Conservation (phyloP, 2,888 invertebrate species). For the Helicoverpa assulta region DNA sequence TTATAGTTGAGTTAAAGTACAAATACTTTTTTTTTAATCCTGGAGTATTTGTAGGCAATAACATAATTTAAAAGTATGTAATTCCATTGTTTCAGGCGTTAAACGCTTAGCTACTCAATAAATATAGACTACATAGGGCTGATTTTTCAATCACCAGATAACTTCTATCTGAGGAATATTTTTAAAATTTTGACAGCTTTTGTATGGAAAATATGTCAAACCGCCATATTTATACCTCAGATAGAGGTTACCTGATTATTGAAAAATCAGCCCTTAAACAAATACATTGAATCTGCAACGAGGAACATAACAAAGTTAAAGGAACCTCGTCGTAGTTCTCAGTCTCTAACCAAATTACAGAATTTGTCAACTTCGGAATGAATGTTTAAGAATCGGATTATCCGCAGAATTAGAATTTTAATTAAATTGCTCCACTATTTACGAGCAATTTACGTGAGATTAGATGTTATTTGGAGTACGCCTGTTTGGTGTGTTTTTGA, state of each 20-base stretch:
- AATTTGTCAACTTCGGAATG: slow-evolving; percentile 52
- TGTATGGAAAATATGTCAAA: too few species aligned
- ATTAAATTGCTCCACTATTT: slow-evolving; percentile 73
- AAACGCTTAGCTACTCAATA: not conserved
- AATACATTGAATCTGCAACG: not conserved
- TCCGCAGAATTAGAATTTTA: slow-evolving; percentile 69
- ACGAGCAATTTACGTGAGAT: slow-evolving; percentile 74
- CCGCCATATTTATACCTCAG: too few species aligned
- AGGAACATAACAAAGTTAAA: slow-evolving; percentile 13
- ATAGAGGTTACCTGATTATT: too few species aligned
- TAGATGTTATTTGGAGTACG: slow-evolving; percentile 71
- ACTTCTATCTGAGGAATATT: too few species aligned
- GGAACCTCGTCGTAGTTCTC: slow-evolving; percentile 9
- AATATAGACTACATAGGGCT: not conserved
- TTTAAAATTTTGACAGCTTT: too few species aligned
- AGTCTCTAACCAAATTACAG: slow-evolving; percentile 32
- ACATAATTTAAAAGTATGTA: too few species aligned
- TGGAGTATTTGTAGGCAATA: too few species aligned
- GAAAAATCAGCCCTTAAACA: too few species aligned
- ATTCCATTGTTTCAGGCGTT: not conserved
- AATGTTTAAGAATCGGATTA: slow-evolving; percentile 65
- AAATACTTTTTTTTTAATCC: too few species aligned
- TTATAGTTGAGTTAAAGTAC: too few species aligned
- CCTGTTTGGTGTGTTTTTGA: slow-evolving; percentile 76
- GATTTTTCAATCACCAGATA: too few species aligned